These are phyloP conservation scores for Kryptopterus vitreolus DNA, from an alignment of 2,797 vertebrate species.

Conservation along the genomic window DNA sequence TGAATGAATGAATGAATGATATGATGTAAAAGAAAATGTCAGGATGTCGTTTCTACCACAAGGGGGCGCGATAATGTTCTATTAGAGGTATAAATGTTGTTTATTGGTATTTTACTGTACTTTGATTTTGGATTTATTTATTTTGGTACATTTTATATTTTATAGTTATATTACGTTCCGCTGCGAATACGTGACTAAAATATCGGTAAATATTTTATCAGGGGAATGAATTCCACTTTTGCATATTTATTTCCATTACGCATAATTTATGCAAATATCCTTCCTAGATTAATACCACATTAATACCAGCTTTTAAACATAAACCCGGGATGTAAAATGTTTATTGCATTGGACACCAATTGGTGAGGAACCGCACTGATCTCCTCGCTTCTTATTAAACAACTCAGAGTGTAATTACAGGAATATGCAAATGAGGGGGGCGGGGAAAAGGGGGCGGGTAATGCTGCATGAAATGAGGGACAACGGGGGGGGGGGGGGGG, in stretches of 20 bases:
- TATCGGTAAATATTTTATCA: background rate
- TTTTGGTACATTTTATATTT: too few species aligned
- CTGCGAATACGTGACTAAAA: background rate
- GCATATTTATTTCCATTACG: constrained; percentile 4
- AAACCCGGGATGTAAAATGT: background rate
- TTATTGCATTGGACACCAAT: too few species aligned
- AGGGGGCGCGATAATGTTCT: too few species aligned
- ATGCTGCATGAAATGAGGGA: constrained; percentile 36
- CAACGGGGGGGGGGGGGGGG: constrained; percentile 24
- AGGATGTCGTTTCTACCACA: too few species aligned
- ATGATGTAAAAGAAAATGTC: too few species aligned
- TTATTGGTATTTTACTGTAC: too few species aligned
- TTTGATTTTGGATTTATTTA: too few species aligned
- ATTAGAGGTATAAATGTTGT: too few species aligned
- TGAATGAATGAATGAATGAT: too few species aligned
- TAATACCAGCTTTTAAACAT: background rate
- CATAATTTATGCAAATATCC: background rate
- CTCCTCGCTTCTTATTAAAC: constrained; percentile 21
- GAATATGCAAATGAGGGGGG: constrained; percentile 46
- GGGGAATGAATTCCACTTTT: background rate
- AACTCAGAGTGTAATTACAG: constrained; percentile 30
- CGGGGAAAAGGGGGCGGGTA: constrained; percentile 10
- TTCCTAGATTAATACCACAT: background rate
- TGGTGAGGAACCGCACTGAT: background rate
- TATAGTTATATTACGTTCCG: too few species aligned